A percentile compares a stretch with the other conserved stretches of the same genome.
Conservation (phyloP, 2,797 vertebrate genomes). For the Micrastur ruficollis region DNA sequence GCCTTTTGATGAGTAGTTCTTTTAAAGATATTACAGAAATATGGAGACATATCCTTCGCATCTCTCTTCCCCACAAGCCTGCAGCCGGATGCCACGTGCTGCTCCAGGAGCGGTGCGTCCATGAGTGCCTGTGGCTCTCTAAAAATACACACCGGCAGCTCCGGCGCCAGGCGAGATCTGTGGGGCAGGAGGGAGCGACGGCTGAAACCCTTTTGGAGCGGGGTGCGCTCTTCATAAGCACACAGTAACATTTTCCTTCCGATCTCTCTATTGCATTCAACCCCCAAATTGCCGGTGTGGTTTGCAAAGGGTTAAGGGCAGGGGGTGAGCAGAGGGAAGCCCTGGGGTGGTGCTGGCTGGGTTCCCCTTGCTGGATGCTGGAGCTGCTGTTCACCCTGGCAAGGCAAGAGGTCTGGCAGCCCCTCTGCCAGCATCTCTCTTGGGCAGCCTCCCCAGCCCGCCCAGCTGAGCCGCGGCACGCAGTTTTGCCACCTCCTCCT, state of each 20-base stretch:
- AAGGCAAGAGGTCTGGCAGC: not conserved
- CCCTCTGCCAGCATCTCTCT: not conserved
- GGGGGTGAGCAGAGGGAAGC: not conserved
- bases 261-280: not conserved
- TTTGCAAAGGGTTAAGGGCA: not conserved
- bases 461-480: not conserved
- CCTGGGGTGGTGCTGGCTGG: not conserved
- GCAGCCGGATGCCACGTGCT: not conserved
- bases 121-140: not conserved
- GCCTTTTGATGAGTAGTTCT: not conserved
- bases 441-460: not conserved
- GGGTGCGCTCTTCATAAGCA: not conserved
- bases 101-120: not conserved
- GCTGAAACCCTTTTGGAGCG: not conserved
- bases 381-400: not conserved
- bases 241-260: accelerated
- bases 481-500: not conserved
- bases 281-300: accelerated
- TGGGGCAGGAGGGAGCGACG: not conserved
- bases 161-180: not conserved
- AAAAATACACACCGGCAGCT: accelerated
- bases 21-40: not conserved
- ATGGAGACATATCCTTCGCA: not conserved
- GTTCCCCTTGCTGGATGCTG: not conserved
- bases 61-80: not conserved